phyloP scores from a whole-genome alignment of 1,140 invertebrate genomes.

The Rhizoglyphus robini region DNA sequence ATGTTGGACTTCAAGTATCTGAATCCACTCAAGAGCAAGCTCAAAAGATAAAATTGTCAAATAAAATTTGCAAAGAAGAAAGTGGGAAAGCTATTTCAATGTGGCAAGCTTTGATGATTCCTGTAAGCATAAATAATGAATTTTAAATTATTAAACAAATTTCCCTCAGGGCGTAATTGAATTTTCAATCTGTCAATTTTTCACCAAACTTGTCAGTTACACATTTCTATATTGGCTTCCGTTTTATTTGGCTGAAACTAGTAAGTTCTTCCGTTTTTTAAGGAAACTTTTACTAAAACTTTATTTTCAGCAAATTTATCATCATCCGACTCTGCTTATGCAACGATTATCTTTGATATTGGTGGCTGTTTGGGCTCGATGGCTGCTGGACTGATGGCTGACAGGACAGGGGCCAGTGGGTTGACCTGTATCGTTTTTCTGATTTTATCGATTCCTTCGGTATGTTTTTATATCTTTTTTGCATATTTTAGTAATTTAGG shows the following conservation, averaged over 20 bases:
- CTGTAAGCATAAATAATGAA: too few species aligned
- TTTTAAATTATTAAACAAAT: too few species aligned
- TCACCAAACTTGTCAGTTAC: slow-evolving; percentile 90
- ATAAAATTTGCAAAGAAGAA: too few species aligned
- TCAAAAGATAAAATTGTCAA: too few species aligned
- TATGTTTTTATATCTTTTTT: slow-evolving; percentile 40
- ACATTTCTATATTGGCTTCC: slow-evolving; percentile 88
- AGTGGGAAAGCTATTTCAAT: slow-evolving; percentile 56
- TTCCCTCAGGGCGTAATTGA: slow-evolving; percentile 82
- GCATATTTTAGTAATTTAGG: neutral
- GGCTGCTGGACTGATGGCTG: slow-evolving; percentile 65
- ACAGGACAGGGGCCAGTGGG: slow-evolving; percentile 66
- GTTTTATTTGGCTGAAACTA: neutral
- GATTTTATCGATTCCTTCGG: slow-evolving; percentile 59
- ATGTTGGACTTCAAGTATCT: neutral
- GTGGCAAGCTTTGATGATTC: slow-evolving; percentile 58
- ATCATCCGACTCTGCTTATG: slow-evolving; percentile 48
- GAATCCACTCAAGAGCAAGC: too few species aligned
- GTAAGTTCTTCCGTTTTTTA: too few species aligned
- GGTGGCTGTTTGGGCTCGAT: slow-evolving; percentile 79
- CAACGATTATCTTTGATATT: slow-evolving; percentile 80
- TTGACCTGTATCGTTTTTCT: slow-evolving; percentile 69
- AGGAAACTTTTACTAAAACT: too few species aligned
- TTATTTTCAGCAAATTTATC: too few species aligned
- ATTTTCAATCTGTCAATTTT: slow-evolving; percentile 84